Conservation (phyloP, 2,797 vertebrate genomes). For the Chiropotes sagulatus region DNA sequence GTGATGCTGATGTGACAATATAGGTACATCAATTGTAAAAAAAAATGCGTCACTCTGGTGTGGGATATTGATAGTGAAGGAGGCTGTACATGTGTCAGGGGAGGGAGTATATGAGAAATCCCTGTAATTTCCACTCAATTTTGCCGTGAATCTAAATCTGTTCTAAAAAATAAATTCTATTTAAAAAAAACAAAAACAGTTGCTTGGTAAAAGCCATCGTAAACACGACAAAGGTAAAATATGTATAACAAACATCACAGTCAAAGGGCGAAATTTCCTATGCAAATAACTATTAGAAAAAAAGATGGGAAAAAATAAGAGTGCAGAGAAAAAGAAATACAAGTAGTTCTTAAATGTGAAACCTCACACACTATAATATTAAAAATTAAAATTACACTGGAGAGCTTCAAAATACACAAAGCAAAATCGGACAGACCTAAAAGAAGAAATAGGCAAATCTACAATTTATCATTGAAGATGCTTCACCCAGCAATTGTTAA, state of each 20-base stretch:
- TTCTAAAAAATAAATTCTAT: not conserved
- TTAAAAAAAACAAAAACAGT: not conserved
- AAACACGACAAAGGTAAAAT: not conserved
- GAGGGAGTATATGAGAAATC: not conserved
- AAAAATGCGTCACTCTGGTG: not conserved
- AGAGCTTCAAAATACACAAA: not conserved
- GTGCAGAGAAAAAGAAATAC: not conserved
- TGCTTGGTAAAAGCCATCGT: not conserved
- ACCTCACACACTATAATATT: not conserved
- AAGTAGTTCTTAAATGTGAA: not conserved
- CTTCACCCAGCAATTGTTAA: not conserved
- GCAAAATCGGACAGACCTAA: not conserved
- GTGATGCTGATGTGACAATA: not conserved
- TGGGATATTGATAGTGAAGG: not conserved
- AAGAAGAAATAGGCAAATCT: not conserved
- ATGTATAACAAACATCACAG: not conserved
- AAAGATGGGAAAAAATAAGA: not conserved
- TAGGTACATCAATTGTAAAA: not conserved
- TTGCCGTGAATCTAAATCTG: not conserved
- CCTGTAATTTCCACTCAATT: not conserved
- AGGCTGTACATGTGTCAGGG: not conserved
- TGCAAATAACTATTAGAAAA: not conserved
- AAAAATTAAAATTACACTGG: not conserved
- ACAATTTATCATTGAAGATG: not conserved
- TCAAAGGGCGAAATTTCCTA: not conserved